phyloP scores from a whole-genome alignment of 2,113 vertebrate species.

The Scalopus aquaticus region DNA sequence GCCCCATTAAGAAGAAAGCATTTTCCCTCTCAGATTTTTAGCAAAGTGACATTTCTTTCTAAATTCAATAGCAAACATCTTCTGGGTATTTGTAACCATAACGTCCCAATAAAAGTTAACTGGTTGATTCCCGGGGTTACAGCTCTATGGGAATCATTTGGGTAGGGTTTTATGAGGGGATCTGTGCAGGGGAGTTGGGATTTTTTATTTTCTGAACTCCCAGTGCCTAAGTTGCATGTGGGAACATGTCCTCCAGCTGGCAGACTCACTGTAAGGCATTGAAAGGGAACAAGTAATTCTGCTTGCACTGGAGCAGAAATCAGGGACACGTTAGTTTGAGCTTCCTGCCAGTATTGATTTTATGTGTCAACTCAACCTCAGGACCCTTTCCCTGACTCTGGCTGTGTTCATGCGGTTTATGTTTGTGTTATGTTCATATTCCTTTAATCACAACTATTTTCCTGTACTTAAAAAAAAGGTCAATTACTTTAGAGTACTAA shows the following conservation, averaged over 20 bases:
- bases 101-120: neutral
- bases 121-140: neutral
- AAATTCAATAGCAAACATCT: constrained; percentile 20
- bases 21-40: neutral
- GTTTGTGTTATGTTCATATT: neutral
- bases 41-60: constrained; percentile 15
- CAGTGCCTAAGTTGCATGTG: neutral
- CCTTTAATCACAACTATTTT: neutral
- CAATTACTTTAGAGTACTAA: constrained; percentile 17
- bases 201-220: neutral
- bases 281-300: neutral
- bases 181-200: neutral
- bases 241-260: neutral
- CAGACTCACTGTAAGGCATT: neutral
- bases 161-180: neutral
- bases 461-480: neutral
- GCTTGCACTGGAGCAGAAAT: neutral
- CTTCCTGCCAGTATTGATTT: neutral
- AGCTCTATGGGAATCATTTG: neutral
- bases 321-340: neutral
- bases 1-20: constrained; percentile 2
- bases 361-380: neutral
- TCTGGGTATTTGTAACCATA: neutral
- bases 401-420: neutral
- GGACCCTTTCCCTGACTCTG: neutral